These are phyloP conservation scores for Hippocampus zosterae DNA, from an alignment of 2,113 vertebrate genomes.

Conservation along the genomic window DNA sequence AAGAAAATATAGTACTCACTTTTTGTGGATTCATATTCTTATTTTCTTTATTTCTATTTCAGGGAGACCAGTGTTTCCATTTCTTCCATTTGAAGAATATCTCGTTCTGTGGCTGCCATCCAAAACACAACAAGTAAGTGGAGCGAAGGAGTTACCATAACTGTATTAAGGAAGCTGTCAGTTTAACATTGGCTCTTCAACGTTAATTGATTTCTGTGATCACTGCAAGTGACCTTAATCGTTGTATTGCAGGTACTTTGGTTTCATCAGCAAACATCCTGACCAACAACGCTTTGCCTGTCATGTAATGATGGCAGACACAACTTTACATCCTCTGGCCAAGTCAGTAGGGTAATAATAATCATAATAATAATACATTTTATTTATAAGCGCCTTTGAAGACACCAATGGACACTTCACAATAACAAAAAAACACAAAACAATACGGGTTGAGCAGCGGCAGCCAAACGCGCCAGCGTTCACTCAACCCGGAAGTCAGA, in stretches of 20 bases:
- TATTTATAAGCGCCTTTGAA: too few relatives aligned
- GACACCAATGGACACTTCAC: too few relatives aligned
- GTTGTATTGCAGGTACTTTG: conserved; percentile 81
- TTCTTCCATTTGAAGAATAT: conserved; percentile 98
- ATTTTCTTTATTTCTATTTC: conserved; percentile 8
- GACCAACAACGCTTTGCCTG: conserved; percentile 91
- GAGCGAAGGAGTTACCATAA: not conserved
- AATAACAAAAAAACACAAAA: too few relatives aligned
- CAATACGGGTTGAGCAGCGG: too few relatives aligned
- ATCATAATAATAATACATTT: too few relatives aligned
- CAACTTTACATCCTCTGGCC: conserved; percentile 81
- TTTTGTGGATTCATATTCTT: not conserved
- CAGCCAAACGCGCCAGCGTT: too few relatives aligned
- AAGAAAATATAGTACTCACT: too few relatives aligned
- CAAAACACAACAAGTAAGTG: conserved; percentile 87
- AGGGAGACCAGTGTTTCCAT: conserved; percentile 89
- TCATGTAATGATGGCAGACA: conserved; percentile 90
- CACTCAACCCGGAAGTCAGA: too few relatives aligned
- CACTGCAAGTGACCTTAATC: not conserved
- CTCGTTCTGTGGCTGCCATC: conserved; percentile 93
- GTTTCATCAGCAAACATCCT: conserved; percentile 93
- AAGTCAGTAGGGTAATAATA: conserved; percentile 80
- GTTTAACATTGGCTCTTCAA: not conserved
- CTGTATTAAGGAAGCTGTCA: not conserved
- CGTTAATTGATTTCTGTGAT: not conserved